phyloP scores from a whole-genome alignment of 1,140 invertebrate species.

The Drosophila leontia region DNA sequence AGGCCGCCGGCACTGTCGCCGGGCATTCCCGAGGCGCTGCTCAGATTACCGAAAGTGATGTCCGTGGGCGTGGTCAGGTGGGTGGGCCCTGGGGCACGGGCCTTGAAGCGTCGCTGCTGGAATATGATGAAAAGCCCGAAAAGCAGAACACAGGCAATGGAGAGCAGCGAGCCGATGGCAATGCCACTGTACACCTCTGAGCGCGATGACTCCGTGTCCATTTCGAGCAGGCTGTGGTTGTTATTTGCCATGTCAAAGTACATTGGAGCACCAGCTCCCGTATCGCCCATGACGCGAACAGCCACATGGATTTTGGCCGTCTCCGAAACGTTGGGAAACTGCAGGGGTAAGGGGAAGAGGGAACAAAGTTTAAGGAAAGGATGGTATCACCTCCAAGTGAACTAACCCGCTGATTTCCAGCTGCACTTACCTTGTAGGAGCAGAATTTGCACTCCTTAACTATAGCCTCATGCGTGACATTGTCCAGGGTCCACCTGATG shows the following conservation, averaged over 20 bases:
- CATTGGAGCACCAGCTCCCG: constrained; percentile 75
- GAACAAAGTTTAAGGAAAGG: background rate
- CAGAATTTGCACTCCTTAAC: constrained; percentile 65
- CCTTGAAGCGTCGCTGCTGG: constrained; percentile 75
- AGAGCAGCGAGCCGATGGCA: constrained; percentile 76
- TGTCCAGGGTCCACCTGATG: constrained; percentile 77
- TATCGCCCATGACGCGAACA: constrained; percentile 78
- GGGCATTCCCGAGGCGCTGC: constrained; percentile 71
- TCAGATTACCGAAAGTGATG: constrained; percentile 77
- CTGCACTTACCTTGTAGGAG: constrained; percentile 60
- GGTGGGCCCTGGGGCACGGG: constrained; percentile 71
- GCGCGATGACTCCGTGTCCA: constrained; percentile 33
- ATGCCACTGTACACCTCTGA: constrained; percentile 77
- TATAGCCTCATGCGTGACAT: constrained; percentile 76
- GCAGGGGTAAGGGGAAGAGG: background rate
- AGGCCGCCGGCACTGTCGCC: constrained; percentile 76
- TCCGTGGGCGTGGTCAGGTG: constrained; percentile 78
- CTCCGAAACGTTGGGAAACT: constrained; percentile 83
- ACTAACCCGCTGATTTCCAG: background rate
- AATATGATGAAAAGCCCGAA: constrained; percentile 77
- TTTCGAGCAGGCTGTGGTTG: constrained; percentile 48
- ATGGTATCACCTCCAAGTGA: background rate
- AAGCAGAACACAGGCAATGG: constrained; percentile 65
- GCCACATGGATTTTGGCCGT: constrained; percentile 78
- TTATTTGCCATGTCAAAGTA: constrained; percentile 73